Base-by-base conservation (phyloP, 2,888 invertebrate species). In the Tinea semifulvella region DNA sequence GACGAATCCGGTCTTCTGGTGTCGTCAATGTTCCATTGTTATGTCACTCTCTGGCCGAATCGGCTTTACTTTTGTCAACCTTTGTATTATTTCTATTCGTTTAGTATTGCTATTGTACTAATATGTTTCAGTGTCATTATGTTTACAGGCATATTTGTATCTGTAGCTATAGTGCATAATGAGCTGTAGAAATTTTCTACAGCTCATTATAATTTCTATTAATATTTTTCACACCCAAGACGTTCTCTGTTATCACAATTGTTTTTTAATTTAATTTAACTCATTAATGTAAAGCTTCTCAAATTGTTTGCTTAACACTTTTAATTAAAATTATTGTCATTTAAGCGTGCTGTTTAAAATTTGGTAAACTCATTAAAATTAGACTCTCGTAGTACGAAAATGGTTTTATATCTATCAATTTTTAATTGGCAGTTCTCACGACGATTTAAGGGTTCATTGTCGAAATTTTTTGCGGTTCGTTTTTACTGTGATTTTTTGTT, bases 371-470 rank as follows among this genome's bases (percentile, higher is more conserved):
- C 38, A 26, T 36, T 36, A 44, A 44, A 38, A 44, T 38, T 44
- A 43, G 31, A n/a, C 11, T 20, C 31, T 19, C 19, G 38, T 26
- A 31, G 40, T 31, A 20, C 13, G 49, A 57, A 62, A 56, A 61
- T 54, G 53, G 55, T 55, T 60, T 64, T 63, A 61, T 67, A 71
- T 75, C 70, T 76, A 77, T 79, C 73, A 79, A 72, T 74, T 72
- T 79, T 77, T 80, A 80, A 80, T 80, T 80, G 80, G 79, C 79
- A 79, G 69, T 70, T 79, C 68, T 68, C 73, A 70, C 73, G 76
- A 68, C 72, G 68, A 68, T 69, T 71, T 74, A 76, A 68, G 64
- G 67, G 65, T 62, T 77, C 76, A 73, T 69, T 74, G 75, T 74
- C 65, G 69, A 69, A 67, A 60, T 60, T 60, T 69, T 74, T 76